Evolutionary conservation across 2,113 vertebrate genomes (phyloP), one percentile per base, ranked within the genome.

Genomic region (Poeciliopsis prolifica): DNA sequence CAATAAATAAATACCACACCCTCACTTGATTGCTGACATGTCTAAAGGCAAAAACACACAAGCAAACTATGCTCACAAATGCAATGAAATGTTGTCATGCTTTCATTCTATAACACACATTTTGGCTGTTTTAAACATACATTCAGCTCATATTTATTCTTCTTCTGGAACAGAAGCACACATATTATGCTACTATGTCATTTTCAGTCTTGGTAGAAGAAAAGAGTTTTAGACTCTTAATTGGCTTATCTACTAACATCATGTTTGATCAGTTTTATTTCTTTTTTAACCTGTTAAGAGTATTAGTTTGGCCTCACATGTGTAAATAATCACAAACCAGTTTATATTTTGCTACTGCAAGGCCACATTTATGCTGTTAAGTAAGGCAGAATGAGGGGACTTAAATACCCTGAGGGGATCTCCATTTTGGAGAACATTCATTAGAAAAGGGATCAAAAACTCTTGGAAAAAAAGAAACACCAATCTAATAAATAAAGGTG

Each of bases 1-100:
- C 44, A 33, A 74, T 82, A 83, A 93, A 94, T 94, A 94, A 94
- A 93, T 90, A 94, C 72, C 90, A 85, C 79, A 69, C 68, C 78
- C 89, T 76, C 72, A 79, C 63, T 65, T 74, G 72, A 68, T 51
- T 75, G 77, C 40, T 68, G 51, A 79, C 79, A 65, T 76, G 51
- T 64, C 76, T 76, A 67, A 65, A 64, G 80, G 79, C 28, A 84
- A 74, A 61, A 26, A 14, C 12, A 42, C 35, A 40, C 15, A 76
- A 61, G 76, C 67, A 65, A 81, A 82, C 69, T 79, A 84, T 69
- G 83, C 70, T 76, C 58, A 80, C 68, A 84, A 67, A 79, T n/a
- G 40, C 30, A 79, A 54, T 69, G n/a, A 72, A 80, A 76, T 79
- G 80, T 35, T 62, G 13, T 79, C 42, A 72, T 58, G 51, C 76